These are phyloP conservation scores for Orchestia grillus DNA, from an alignment of 1,140 invertebrate species.

Conservation along the genomic window DNA sequence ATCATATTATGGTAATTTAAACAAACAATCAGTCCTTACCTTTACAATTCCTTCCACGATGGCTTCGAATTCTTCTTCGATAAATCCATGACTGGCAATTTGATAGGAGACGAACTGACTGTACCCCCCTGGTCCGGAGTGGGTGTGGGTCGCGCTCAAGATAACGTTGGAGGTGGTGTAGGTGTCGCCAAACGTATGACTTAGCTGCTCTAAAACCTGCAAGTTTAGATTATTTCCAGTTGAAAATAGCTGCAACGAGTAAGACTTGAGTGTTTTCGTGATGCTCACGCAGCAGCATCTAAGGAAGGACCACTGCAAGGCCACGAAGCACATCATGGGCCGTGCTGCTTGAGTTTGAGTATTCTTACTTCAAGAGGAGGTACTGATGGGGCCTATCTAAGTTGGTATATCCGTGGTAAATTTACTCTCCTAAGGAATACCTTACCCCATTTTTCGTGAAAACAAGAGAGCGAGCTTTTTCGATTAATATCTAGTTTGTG, in stretches of 20 bases:
- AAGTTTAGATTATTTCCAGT: neutral
- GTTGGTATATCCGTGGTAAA: too few relatives aligned
- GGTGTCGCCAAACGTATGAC: constrained; percentile 77
- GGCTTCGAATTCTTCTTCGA: neutral
- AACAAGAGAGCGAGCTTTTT: too few relatives aligned
- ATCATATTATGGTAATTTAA: neutral
- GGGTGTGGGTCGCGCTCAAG: constrained; percentile 89
- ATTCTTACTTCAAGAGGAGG: too few relatives aligned
- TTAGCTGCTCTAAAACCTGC: constrained; percentile 81
- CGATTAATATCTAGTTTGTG: too few relatives aligned
- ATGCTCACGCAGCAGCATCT: too few relatives aligned
- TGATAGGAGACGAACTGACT: constrained; percentile 83
- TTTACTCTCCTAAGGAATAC: too few relatives aligned
- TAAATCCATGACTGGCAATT: neutral
- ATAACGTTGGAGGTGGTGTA: constrained; percentile 87
- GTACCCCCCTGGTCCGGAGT: constrained; percentile 88
- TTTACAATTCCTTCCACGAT: constrained; percentile 15
- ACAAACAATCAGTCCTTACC: neutral
- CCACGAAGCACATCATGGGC: too few relatives aligned
- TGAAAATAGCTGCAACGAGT: neutral
- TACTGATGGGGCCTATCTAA: too few relatives aligned
- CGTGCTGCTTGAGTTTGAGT: too few relatives aligned
- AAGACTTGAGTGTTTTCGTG: neutral
- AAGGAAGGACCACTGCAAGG: too few relatives aligned
- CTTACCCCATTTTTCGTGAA: too few relatives aligned